Evolutionary conservation across 2,113 vertebrate species (phyloP).

Genomic region (Alosa alosa): DNA sequence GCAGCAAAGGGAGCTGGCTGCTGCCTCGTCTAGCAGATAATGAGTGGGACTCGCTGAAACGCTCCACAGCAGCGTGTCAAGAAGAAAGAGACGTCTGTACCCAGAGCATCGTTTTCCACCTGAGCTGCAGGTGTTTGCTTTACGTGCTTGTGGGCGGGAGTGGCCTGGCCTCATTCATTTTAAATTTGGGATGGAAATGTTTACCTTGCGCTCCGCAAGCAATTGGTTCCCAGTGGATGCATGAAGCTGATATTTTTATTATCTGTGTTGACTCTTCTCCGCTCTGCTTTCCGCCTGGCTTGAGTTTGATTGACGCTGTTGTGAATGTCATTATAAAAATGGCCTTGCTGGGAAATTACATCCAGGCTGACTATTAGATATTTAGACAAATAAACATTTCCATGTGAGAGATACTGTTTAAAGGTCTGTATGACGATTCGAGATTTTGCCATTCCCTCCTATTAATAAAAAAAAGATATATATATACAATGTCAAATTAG

Average conservation of each 20-base stretch:
- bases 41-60: background rate
- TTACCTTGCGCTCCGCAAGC: conserved; percentile 49
- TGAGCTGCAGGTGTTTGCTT: conserved; percentile 65
- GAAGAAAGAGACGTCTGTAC: conserved; percentile 59
- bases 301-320: background rate
- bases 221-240: background rate
- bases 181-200: conserved; percentile 59
- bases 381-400: background rate
- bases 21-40: conserved; percentile 34
- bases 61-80: background rate
- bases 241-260: background rate
- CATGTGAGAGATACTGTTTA: background rate
- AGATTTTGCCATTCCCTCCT: too few species aligned
- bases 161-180: conserved; percentile 50
- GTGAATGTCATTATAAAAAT: background rate
- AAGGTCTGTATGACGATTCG: too few species aligned
- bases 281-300: background rate
- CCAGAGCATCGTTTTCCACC: conserved; percentile 56
- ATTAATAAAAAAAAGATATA: too few species aligned
- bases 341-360: background rate
- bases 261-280: background rate
- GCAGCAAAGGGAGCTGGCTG: conserved; percentile 1
- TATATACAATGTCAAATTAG: too few species aligned
- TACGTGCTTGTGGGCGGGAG: conserved; percentile 59
- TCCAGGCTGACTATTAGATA: background rate